Base-by-base conservation (phyloP, 1,140 invertebrate species). In the Ptiloglossa arizonensis region DNA sequence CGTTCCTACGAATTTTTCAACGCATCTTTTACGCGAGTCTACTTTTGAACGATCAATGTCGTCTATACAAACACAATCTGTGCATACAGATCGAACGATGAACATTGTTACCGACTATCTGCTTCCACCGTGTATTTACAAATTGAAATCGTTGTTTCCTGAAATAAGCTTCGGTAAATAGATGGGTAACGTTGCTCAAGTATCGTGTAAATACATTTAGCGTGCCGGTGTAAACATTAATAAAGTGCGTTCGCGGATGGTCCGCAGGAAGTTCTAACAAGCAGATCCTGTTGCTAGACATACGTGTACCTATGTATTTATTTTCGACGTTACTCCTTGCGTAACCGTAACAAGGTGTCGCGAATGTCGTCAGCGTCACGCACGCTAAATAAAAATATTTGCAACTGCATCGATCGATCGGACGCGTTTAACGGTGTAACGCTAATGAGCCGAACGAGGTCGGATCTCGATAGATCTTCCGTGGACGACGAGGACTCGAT, bases 371-470 rank as follows among this genome's bases (percentile, higher is more conserved):
- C 48, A 41, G 35, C 35, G 56, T 35, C 48, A 44, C 27, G 38
- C 27, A 67, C 35, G 50, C 22, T 66, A 56, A 67, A 17, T 22
- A 67, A 74, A 17, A 24, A 74, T 67, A 56, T 67, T 74, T 66
- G 64, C 60, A 11, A 24, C 29, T 0, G 19, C 50, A 32, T 27
- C 44, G 29, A 15, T 24, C 72, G 17, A n/a, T n/a, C 32, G 50
- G 22, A 1, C 32, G 52, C n/a, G 66, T 85, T n/a, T 79, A 79
- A 68, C 76, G 44, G 27, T 13, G 46, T 63, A n/a, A 48, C 22
- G 79, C 71, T 86, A 86, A 85, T 76, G 64, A 78, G 67, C 27
- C 68, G 54, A 85, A 78, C 38, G 29, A 85, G 83, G 73, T 67
- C 76, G 50, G 13, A 44, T 63, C 57, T 54, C 48, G 48, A 64